Evolutionary conservation across 2,797 vertebrate species (phyloP).

Genomic region (Sardinella longiceps): DNA sequence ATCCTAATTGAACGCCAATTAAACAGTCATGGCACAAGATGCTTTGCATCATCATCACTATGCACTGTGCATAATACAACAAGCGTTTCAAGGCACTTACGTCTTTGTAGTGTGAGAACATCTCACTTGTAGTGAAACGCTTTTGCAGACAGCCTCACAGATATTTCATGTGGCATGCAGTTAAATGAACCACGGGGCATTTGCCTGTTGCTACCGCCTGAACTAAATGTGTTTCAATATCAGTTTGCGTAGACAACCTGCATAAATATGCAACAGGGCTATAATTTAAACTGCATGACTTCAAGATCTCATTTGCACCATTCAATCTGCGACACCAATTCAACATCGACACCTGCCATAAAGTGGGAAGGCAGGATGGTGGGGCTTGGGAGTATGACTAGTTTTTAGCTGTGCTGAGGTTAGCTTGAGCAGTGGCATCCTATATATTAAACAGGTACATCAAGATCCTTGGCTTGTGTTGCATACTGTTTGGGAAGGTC

Average conservation of each 20-base stretch:
- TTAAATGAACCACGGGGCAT: background rate
- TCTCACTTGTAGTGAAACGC: background rate
- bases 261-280: background rate
- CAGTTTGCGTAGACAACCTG: background rate
- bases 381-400: background rate
- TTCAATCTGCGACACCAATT: background rate
- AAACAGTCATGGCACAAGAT: constrained; percentile 6
- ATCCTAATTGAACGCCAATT: constrained; percentile 42
- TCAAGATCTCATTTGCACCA: background rate
- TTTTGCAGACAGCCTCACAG: background rate
- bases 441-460: background rate
- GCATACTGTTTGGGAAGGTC: background rate
- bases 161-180: background rate
- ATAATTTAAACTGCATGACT: background rate
- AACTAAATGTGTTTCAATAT: background rate
- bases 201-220: background rate
- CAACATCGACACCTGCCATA: background rate
- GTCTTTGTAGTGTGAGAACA: background rate
- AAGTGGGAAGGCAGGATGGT: background rate
- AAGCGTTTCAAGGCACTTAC: background rate
- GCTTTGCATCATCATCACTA: background rate
- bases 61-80: constrained; percentile 5
- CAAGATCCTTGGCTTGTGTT: background rate
- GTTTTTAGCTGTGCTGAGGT: too few species aligned
- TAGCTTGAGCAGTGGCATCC: too few species aligned